Conservation (phyloP, 2,888 invertebrate genomes). For the Argyresthia albistria region DNA sequence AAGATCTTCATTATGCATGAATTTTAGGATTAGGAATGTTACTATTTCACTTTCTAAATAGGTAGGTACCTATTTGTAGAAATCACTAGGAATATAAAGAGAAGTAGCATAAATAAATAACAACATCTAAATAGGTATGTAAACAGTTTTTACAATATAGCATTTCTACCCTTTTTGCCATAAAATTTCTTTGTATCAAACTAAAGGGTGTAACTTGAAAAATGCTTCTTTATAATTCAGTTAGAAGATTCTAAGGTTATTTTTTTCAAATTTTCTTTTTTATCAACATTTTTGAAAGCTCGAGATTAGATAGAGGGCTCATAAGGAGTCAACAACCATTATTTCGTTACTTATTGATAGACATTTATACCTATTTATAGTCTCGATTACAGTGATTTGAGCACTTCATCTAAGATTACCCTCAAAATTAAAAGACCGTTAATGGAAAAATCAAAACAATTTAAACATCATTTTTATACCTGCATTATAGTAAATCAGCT, state of each 20-base stretch:
- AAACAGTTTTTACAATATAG: constrained; percentile 2
- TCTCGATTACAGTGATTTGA: background rate
- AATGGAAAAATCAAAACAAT: no score
- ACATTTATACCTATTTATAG: constrained; percentile 9
- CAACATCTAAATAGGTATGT: background rate
- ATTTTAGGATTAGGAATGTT: no score
- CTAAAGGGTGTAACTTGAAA: background rate
- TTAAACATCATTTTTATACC: background rate
- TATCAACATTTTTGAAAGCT: constrained; percentile 58
- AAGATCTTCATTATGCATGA: no score
- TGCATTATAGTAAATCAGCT: background rate
- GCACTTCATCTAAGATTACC: background rate
- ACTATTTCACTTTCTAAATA: no score
- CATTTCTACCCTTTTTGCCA: constrained; percentile 6
- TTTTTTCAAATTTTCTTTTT: constrained; percentile 5
- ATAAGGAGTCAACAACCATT: constrained; percentile 63
- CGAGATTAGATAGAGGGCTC: constrained; percentile 59
- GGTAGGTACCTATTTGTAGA: no score
- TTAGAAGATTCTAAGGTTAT: background rate
- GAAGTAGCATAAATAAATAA: background rate
- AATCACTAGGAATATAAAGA: no score
- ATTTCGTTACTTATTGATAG: constrained; percentile 23
- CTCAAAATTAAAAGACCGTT: no score
- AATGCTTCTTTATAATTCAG: background rate
- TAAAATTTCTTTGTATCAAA: background rate